Conservation (phyloP, 2,888 invertebrate species). For the Agrochola macilenta region DNA sequence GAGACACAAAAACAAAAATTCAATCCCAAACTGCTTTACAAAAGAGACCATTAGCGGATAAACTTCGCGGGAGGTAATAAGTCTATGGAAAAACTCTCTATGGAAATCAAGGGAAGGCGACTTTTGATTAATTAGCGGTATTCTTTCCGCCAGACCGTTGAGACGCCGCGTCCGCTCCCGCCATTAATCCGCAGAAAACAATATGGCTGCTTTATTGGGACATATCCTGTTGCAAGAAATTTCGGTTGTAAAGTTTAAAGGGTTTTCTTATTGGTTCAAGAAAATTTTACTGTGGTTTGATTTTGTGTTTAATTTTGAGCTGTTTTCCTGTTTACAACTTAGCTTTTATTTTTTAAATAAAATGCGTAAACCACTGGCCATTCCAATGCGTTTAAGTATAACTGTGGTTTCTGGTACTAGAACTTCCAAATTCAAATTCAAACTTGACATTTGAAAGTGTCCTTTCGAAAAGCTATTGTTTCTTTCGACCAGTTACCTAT, state of each 20-base stretch:
- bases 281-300: background rate
- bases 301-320: background rate
- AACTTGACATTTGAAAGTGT: background rate
- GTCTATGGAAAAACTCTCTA: slow-evolving; percentile 82
- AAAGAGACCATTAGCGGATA: slow-evolving; percentile 84
- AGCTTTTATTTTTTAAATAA: background rate
- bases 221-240: slow-evolving; percentile 82
- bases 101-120: slow-evolving; percentile 88
- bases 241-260: slow-evolving; percentile 52
- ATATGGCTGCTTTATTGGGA: slow-evolving; percentile 85
- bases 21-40: slow-evolving; percentile 84
- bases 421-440: background rate
- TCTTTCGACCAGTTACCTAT: background rate
- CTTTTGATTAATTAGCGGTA: slow-evolving; percentile 90
- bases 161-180: slow-evolving; percentile 70
- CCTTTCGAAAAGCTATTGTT: background rate
- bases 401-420: background rate
- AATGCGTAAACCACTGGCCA: background rate
- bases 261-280: slow-evolving; percentile 39
- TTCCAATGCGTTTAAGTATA: background rate
- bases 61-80: slow-evolving; percentile 81
- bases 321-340: background rate
- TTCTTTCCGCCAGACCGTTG: slow-evolving; percentile 86
- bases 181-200: slow-evolving; percentile 85
- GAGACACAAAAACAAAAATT: slow-evolving; percentile 81